Conservation (phyloP, 92 coral and sea anemone genomes). For the Bergia sp. region DNA sequence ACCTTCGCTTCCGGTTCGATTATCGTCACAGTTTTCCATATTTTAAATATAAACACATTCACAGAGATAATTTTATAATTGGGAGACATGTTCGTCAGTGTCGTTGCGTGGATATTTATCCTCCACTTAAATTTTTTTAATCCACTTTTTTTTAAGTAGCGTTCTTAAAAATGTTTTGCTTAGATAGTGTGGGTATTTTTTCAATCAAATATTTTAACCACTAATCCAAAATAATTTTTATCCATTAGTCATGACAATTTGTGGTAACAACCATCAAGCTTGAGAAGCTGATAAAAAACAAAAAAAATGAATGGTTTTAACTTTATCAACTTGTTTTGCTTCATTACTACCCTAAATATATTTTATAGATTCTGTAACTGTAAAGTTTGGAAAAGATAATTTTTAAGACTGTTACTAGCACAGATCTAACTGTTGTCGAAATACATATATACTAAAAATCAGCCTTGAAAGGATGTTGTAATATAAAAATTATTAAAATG, state of each 20-base stretch:
- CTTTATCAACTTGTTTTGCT: neutral
- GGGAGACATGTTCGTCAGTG: neutral
- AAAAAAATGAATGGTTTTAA: no score
- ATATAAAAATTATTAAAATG: no score
- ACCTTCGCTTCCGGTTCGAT: conserved; percentile 4
- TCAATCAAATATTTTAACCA: neutral
- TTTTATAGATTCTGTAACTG: no score
- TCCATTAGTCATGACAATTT: neutral
- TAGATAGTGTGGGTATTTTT: neutral
- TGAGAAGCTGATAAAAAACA: neutral
- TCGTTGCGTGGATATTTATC: neutral
- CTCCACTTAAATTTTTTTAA: neutral
- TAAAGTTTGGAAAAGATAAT: no score
- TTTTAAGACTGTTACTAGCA: no score
- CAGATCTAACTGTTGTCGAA: no score
- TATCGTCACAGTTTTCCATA: neutral
- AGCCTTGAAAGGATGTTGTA: no score
- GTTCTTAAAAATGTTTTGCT: neutral
- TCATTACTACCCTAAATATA: neutral
- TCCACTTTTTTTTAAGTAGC: neutral
- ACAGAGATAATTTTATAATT: neutral
- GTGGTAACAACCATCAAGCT: neutral
- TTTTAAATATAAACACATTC: neutral
- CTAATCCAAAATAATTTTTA: no score
- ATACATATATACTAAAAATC: no score